Evolutionary conservation across 1,140 invertebrate genomes (phyloP), one percentile per base, ranked within the genome.

Genomic region (Sminthurinus signatus): DNA sequence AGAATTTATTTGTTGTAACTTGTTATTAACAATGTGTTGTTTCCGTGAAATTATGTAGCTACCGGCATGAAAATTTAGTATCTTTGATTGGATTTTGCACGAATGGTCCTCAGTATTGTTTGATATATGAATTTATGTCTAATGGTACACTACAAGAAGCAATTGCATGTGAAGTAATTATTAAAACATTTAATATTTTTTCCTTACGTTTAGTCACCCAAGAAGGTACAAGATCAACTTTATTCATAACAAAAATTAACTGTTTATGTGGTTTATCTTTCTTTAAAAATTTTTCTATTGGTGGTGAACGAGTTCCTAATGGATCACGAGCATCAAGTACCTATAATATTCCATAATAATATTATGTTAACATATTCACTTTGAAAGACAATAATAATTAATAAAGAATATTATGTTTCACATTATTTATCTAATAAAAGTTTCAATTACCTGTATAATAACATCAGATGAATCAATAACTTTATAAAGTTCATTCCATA

Each of bases 401-500:
- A n/a, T n/a, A n/a, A n/a, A n/a, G n/a, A n/a, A n/a, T n/a, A n/a
- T n/a, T n/a, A n/a, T n/a, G n/a, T n/a, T n/a, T n/a, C n/a, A n/a
- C n/a, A n/a, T n/a, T n/a, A n/a, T n/a, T n/a, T n/a, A n/a, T n/a
- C n/a, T n/a, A n/a, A n/a, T n/a, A n/a, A n/a, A n/a, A n/a, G n/a
- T n/a, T n/a, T n/a, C n/a, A 31, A 36, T 31, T 64, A 86, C 83
- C 82, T 98, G 92, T 17, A 98, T 78, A 25, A 99, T 76, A 8
- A 99, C 94, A 84, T 99, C 96, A 1, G 95, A 96, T 8, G 96
- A 98, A 78, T 99, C 97, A 51, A 99, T 88, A 12, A 98, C 95
- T 84, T 99, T 99, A 75, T 99, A 98, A 5, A 99, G 77, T 78
- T 99, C 97, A 81, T 96, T 96, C 96, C 97, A 99, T 73, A 99